Evolutionary conservation across 2,888 invertebrate species (phyloP).

Genomic region (Spilosoma lubricipeda): DNA sequence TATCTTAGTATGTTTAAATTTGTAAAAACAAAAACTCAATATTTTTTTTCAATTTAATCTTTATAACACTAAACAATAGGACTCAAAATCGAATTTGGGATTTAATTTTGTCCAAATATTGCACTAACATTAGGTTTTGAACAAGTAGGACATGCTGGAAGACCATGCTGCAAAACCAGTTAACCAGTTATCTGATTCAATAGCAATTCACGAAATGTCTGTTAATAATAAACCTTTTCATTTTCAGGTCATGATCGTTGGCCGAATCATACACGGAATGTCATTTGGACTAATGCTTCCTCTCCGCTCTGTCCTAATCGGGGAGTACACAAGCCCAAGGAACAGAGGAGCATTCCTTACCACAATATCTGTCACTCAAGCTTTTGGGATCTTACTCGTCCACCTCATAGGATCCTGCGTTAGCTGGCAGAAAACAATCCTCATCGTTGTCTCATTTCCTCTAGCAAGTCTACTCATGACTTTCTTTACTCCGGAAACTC

Average conservation of each 20-base stretch:
- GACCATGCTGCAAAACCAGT: too few relatives aligned
- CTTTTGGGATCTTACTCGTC: conserved; percentile 86
- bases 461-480: conserved; percentile 76
- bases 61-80: too few relatives aligned
- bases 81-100: too few relatives aligned
- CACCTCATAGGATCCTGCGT: conserved; percentile 87
- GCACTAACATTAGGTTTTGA: too few relatives aligned
- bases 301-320: conserved; percentile 81
- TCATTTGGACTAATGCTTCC: conserved; percentile 83
- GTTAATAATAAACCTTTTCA: neutral
- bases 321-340: conserved; percentile 86
- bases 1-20: too few relatives aligned
- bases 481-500: conserved; percentile 86
- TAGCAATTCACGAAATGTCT: too few relatives aligned
- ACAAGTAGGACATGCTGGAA: too few relatives aligned
- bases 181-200: too few relatives aligned
- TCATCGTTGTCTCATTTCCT: conserved; percentile 77
- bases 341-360: conserved; percentile 87
- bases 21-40: too few relatives aligned
- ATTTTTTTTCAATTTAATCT: too few relatives aligned
- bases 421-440: conserved; percentile 84
- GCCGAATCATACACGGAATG: conserved; percentile 72
- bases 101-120: too few relatives aligned
- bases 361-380: conserved; percentile 85
- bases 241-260: conserved; percentile 61